These are phyloP conservation scores for Cheilosia soror DNA, from an alignment of 2,888 invertebrate species.

Conservation along the genomic window DNA sequence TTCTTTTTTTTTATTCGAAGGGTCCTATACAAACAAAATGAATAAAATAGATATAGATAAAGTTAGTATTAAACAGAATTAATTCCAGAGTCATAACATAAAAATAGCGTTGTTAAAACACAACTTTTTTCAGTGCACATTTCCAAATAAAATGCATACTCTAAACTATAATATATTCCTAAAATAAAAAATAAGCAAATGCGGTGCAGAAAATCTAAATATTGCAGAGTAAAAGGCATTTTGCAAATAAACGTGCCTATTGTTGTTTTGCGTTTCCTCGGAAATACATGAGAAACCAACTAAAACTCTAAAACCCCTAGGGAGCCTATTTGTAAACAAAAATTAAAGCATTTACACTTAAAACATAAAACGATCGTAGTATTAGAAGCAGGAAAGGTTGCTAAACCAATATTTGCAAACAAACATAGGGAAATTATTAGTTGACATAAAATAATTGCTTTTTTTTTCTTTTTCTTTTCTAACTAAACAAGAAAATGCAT, in stretches of 20 bases:
- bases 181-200: conserved; percentile 33
- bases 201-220: conserved; percentile 44
- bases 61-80: no score
- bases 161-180: neutral
- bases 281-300: conserved; percentile 19
- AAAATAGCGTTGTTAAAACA: no score
- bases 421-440: conserved; percentile 47
- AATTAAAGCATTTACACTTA: conserved; percentile 58
- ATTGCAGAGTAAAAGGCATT: conserved; percentile 14
- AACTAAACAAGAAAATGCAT: conserved; percentile 56
- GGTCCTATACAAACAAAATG: no score
- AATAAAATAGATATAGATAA: no score
- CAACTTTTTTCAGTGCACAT: no score
- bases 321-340: conserved; percentile 40
- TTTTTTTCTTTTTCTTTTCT: conserved; percentile 23
- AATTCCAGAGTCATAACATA: no score
- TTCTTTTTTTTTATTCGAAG: no score
- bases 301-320: conserved; percentile 38
- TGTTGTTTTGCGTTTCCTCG: conserved; percentile 1
- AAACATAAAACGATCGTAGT: conserved; percentile 30
- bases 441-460: conserved; percentile 46
- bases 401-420: conserved; percentile 55
- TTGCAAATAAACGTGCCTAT: conserved; percentile 35
- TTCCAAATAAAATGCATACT: no score
- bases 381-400: conserved; percentile 56